Conservation (phyloP, 2,113 vertebrate species). For the Cheirogaleus medius region DNA sequence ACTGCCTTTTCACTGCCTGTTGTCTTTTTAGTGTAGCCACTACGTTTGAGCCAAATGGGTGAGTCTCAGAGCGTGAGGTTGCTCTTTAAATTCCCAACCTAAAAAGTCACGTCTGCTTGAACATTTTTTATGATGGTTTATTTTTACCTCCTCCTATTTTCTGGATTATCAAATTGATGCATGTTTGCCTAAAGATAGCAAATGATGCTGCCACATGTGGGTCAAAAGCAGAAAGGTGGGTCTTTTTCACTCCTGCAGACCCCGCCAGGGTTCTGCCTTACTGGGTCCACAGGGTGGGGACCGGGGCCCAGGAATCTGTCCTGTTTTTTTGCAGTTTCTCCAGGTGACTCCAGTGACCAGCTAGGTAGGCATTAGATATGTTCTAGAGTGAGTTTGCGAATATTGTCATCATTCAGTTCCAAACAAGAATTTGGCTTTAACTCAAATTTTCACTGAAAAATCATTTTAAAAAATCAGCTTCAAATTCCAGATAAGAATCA, state of each 20-base stretch:
- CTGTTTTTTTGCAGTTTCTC: not conserved
- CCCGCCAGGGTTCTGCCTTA: not conserved
- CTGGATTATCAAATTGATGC: not conserved
- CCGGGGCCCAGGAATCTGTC: not conserved
- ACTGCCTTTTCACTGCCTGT: no score
- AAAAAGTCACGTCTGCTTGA: not conserved
- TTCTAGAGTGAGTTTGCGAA: not conserved
- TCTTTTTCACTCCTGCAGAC: not conserved
- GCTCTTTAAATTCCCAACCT: not conserved
- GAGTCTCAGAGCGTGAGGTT: not conserved
- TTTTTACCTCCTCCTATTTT: not conserved
- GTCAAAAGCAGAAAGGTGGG: not conserved
- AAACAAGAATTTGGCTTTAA: not conserved
- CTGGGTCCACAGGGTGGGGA: rapidly evolving
- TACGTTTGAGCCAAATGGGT: not conserved
- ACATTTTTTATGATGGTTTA: not conserved
- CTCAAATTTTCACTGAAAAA: not conserved
- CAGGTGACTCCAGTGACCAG: not conserved
- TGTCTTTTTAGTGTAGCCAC: not conserved
- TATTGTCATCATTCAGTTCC: not conserved
- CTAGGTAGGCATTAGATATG: not conserved
- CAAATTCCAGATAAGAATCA: not conserved
- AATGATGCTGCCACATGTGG: rapidly evolving
- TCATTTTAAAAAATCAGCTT: not conserved
- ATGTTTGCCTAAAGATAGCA: not conserved